These are phyloP conservation scores for Pluvianellus socialis DNA, from an alignment of 2,113 vertebrate genomes.

Conservation along the genomic window DNA sequence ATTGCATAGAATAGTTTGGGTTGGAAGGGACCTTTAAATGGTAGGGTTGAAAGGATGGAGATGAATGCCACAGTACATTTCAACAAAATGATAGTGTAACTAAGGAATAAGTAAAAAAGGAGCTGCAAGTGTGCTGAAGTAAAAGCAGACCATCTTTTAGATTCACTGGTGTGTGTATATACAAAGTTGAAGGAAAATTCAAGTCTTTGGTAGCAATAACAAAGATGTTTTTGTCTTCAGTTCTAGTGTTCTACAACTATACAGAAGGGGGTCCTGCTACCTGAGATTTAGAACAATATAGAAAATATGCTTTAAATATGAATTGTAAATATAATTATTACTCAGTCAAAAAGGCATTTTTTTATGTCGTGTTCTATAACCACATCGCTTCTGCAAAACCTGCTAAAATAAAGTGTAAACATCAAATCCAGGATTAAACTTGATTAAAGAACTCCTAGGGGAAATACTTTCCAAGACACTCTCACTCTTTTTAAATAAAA, in stretches of 20 bases:
- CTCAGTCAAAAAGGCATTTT: neutral
- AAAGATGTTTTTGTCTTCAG: neutral
- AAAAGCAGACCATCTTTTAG: neutral
- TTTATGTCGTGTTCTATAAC: neutral
- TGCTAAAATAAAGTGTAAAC: neutral
- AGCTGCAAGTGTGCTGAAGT: neutral
- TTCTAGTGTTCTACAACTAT: neutral
- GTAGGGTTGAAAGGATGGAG: neutral
- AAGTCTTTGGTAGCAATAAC: neutral
- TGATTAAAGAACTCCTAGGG: neutral
- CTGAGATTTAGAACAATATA: neutral
- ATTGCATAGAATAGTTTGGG: neutral
- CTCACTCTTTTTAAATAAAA: neutral
- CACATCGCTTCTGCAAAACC: neutral
- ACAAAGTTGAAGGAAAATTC: neutral
- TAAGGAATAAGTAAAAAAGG: neutral
- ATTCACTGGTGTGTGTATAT: neutral
- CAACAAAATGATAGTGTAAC: neutral
- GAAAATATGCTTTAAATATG: neutral
- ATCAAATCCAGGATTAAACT: neutral
- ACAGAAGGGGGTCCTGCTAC: neutral
- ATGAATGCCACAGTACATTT: neutral
- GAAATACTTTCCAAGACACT: neutral
- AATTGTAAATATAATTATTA: neutral
- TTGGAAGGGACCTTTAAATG: neutral